Evolutionary conservation across 1,140 invertebrate species (phyloP), one percentile per base, ranked within the genome.

Genomic region (Eurosta solidaginis): DNA sequence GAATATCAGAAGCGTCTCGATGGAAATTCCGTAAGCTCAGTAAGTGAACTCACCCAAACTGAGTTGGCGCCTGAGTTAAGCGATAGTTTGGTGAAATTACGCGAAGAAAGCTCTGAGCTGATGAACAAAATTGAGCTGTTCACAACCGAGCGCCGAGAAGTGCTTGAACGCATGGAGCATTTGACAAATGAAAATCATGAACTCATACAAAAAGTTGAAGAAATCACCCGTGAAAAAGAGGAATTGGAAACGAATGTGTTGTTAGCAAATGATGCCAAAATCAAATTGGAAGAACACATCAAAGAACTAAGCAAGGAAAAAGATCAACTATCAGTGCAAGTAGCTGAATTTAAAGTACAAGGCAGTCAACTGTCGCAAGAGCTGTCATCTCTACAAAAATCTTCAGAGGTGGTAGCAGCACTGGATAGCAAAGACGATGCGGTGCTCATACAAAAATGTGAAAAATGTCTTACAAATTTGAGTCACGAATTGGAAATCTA

Each of bases 121-220:
- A 88, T 91, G 78, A 90, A 91, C 77, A 93, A 91, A 86, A 91
- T 94, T 63, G 92, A 94, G 82, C 85, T 92, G 12, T 91, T 93
- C 78, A 89, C 91, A 49, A 88, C 90, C 79, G 90, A 94, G 89
- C 84, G 91, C 68, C 85, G 92, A 85, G 92, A 94, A 83, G 89
- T 93, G 6, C 89, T 93, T 82, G 92, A 92, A 77, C 93, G 92
- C 83, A 90, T 94, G 86, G 92, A 91, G 81, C 89, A 89, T 75
- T 84, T 93, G 25, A 91, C 89, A 6, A 82, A 89, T 17, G 92
- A 93, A 84, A 93, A 93, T 83, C 88, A 81, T 6, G 84, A 87
- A 63, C 84, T 93, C 17, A 82, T 88, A 73, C 81, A 87, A 78
- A 91, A 90, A 79, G 85, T 92, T 27, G 89, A 89, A 33, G 83